Evolutionary conservation across 2,113 vertebrate genomes (phyloP).

Genomic region (Ardeotis arabs): DNA sequence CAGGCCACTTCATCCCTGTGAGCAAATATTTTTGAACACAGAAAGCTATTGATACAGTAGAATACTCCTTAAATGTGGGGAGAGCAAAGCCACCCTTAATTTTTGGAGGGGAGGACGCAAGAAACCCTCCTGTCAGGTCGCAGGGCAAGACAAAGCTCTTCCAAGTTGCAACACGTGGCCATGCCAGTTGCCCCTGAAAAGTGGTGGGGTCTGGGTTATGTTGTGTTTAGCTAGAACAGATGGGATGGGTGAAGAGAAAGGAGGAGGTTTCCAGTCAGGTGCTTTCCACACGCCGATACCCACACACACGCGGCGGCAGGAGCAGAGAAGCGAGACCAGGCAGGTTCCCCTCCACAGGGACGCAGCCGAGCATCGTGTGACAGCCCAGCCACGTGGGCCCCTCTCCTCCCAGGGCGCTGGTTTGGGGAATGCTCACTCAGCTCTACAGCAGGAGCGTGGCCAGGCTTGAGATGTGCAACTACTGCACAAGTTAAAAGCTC

Average conservation of each 20-base stretch:
- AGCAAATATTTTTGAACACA: background rate
- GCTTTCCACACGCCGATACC: background rate
- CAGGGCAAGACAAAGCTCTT: background rate
- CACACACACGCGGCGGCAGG: fast-evolving
- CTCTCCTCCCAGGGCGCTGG: background rate
- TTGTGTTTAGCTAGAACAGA: background rate
- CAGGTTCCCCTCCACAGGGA: fast-evolving
- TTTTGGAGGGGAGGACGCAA: background rate
- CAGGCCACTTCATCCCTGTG: background rate
- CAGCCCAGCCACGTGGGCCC: fast-evolving
- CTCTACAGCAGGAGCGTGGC: background rate
- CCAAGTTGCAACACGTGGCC: fast-evolving
- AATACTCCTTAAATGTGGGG: background rate
- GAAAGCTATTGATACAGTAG: background rate
- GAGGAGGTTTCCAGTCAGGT: background rate
- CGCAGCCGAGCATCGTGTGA: fast-evolving
- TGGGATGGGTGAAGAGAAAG: background rate
- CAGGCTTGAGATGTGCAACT: background rate
- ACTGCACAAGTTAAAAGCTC: background rate
- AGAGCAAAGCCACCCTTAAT: background rate
- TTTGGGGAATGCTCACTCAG: background rate
- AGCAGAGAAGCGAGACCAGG: background rate
- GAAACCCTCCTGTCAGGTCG: background rate
- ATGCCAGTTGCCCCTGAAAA: background rate
- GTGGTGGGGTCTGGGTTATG: fast-evolving